phyloP scores from a whole-genome alignment of 2,797 vertebrate species.

The Buceros bicornis region DNA sequence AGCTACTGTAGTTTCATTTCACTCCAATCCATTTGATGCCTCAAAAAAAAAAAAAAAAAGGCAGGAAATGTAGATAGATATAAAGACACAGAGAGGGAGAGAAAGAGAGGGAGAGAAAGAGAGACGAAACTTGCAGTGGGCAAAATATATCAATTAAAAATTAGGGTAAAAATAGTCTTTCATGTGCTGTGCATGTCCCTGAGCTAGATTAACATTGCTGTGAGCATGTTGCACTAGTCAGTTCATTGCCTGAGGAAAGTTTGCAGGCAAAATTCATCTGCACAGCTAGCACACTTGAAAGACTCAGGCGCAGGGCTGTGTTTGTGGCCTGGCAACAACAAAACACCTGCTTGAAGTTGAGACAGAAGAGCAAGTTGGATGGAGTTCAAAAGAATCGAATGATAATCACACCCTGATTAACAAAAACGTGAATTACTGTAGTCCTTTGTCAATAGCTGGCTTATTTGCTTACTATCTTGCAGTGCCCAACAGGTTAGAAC shows the following conservation, averaged over 20 bases:
- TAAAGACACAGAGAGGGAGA: neutral
- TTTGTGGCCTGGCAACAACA: conserved; percentile 67
- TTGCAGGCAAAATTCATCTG: conserved; percentile 88
- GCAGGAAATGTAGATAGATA: neutral
- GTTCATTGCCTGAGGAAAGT: conserved; percentile 88
- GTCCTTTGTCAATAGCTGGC: conserved; percentile 54
- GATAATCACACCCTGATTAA: conserved; percentile 57
- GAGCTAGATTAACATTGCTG: conserved; percentile 88
- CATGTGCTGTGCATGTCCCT: conserved; percentile 86
- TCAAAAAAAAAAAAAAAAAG: neutral
- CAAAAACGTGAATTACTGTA: conserved; percentile 59
- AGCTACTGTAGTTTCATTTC: conserved; percentile 37
- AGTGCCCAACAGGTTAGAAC: conserved; percentile 37
- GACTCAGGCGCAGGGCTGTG: conserved; percentile 68
- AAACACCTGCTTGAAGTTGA: conserved; percentile 76
- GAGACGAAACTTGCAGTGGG: conserved; percentile 22
- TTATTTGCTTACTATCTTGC: conserved; percentile 48
- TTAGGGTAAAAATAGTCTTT: conserved; percentile 82
- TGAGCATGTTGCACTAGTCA: conserved; percentile 87
- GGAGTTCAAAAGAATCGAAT: conserved; percentile 71
- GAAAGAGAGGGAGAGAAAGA: neutral
- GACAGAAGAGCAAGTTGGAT: conserved; percentile 71
- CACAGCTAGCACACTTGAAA: conserved; percentile 83
- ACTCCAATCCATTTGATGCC: conserved; percentile 7
- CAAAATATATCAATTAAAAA: conserved; percentile 75